Evolutionary conservation across 1,140 invertebrate species (phyloP).

Genomic region (Aethina tumida): DNA sequence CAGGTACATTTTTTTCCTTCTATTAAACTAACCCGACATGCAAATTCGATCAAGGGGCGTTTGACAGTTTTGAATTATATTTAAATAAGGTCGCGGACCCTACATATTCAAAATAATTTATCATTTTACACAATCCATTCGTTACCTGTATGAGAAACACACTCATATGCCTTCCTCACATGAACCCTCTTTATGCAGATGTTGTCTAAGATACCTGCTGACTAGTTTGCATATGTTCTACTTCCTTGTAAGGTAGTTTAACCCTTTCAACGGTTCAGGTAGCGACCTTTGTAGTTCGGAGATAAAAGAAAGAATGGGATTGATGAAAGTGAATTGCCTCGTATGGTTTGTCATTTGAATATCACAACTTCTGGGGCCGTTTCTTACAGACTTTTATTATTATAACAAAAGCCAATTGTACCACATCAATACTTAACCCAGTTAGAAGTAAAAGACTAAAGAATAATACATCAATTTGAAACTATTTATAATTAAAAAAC

Average conservation of each 20-base stretch:
- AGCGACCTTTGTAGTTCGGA: constrained; percentile 12
- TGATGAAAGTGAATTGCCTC: constrained; percentile 10
- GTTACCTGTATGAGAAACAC: constrained; percentile 25
- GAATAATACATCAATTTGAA: too few relatives aligned
- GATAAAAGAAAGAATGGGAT: constrained; percentile 17
- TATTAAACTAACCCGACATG: constrained; percentile 24
- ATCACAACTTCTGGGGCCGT: too few relatives aligned
- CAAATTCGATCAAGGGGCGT: constrained; percentile 29
- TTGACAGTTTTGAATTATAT: constrained; percentile 34
- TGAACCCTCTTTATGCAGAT: constrained; percentile 26
- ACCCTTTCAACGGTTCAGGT: constrained; percentile 16
- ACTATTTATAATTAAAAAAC: too few relatives aligned
- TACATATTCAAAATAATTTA: constrained; percentile 28
- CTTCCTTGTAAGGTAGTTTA: constrained; percentile 16
- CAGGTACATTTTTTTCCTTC: constrained; percentile 14
- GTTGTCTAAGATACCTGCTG: constrained; percentile 28
- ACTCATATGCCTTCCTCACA: constrained; percentile 18
- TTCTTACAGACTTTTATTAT: too few relatives aligned
- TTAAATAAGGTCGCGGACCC: constrained; percentile 29
- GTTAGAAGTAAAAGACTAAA: too few relatives aligned
- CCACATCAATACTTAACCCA: too few relatives aligned
- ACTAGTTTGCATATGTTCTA: constrained; percentile 30
- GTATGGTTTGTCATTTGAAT: too few relatives aligned
- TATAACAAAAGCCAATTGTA: too few relatives aligned
- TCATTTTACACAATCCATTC: constrained; percentile 29